Percentiles rank a stretch among this genome's conserved stretches.
phyloP scores from a whole-genome alignment of 2,888 invertebrate genomes.

The Coelinius sp. region DNA sequence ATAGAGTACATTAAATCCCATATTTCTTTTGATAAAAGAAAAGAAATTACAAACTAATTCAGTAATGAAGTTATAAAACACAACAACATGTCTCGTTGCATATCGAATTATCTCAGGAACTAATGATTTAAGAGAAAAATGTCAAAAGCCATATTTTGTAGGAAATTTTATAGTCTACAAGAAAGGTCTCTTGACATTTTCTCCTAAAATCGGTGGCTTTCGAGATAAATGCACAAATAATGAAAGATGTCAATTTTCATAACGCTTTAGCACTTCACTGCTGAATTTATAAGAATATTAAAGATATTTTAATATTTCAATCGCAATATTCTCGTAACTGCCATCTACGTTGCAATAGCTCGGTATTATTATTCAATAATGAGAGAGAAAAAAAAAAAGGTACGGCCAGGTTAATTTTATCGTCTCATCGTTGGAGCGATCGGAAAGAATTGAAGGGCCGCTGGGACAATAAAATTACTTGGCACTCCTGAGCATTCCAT shows the following conservation, averaged over 20 bases:
- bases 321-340: not conserved
- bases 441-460: not conserved
- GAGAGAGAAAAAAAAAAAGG: not conserved
- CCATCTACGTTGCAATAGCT: not conserved
- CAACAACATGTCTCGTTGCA: not conserved
- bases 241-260: not conserved
- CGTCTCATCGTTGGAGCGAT: constrained; percentile 15
- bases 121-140: too few relatives aligned
- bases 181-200: too few relatives aligned
- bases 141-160: too few relatives aligned
- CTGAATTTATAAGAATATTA: not conserved
- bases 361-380: not conserved
- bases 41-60: not conserved
- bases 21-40: not conserved
- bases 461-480: constrained; percentile 17
- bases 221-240: too few relatives aligned
- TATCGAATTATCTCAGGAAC: too few relatives aligned
- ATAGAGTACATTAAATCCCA: not conserved
- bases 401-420: constrained; percentile 10
- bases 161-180: too few relatives aligned
- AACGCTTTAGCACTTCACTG: not conserved
- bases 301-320: not conserved
- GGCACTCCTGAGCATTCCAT: constrained; percentile 5
- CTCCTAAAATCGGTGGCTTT: too few relatives aligned
- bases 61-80: not conserved